Base-by-base conservation (phyloP, 2,888 invertebrate species). In the Polydrusus cervinus region DNA sequence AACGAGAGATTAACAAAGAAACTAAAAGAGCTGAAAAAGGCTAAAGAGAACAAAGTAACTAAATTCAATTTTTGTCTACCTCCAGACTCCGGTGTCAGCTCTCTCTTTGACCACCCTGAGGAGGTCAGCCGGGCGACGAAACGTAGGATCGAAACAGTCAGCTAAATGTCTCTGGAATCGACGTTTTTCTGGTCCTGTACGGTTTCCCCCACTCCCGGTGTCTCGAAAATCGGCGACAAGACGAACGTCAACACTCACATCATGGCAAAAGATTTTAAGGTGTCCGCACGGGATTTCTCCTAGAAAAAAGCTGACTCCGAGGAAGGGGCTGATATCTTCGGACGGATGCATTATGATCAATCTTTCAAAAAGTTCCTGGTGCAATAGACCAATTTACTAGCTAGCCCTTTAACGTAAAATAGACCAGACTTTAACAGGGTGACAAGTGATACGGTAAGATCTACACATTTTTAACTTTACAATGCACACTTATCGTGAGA, bases 181-280 rank as follows among this genome's bases (percentile, higher is more conserved):
- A 79, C 78, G 10, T 34, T 76, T 69, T 11, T 65, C 30, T 30
- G 34, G 30, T 16, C 11, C 53, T 18, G 8, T 34, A 34, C 9
- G 3, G 8, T 9, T 2, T 16, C 47, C 7, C 6, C n/a, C 2
- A 1, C 6, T 2, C 11, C 9, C 34, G 14, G 14, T 9, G 14
- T 14, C 0, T 6, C 38, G 45, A 68, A 55, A 38, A 40, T 5
- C 25, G 25, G 25, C 25, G 10, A 10, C 20, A 47, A 13, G 13
- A 14, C 79, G 25, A 66, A 79, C 6, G 71, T 72, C 11, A 79
- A 79, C 47, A 71, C 82, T 7, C 79, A 79, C 53, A 72, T 82
- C n/a, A 78, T 83, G 71, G 79, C 81, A 53, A 85, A 85, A 86
- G 86, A n/a, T n/a, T n/a, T n/a, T n/a, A n/a, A n/a, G n/a, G n/a